phyloP scores from a whole-genome alignment of 2,113 vertebrate species.

The Hyperoodon ampullatus region DNA sequence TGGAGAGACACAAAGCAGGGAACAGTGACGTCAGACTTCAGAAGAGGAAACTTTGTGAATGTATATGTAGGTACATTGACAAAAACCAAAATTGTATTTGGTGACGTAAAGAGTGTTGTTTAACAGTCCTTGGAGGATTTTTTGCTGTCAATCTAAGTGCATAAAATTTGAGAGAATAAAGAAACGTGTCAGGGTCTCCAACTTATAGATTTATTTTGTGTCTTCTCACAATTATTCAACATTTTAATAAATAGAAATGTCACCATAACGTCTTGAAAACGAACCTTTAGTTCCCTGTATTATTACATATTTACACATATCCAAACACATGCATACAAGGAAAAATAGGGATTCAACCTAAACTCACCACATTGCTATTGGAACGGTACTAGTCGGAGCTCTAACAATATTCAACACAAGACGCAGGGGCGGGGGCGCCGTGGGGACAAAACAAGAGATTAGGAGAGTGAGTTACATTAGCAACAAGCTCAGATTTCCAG shows the following conservation, averaged over 20 bases:
- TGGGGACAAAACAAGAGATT: not conserved
- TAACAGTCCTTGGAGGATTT: not conserved
- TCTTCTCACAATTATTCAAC: not conserved
- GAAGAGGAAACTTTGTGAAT: not conserved
- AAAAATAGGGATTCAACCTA: not conserved
- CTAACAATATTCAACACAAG: not conserved
- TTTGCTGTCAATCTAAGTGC: not conserved
- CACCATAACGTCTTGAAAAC: not conserved
- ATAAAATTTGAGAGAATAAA: slow-evolving; percentile 2
- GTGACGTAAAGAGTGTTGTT: not conserved
- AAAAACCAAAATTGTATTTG: not conserved
- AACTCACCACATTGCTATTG: not conserved
- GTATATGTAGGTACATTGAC: not conserved
- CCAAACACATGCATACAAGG: not conserved
- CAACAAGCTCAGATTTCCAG: not conserved
- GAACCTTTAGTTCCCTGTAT: not conserved
- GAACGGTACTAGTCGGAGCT: not conserved
- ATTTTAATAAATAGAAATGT: not conserved
- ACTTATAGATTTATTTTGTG: not conserved
- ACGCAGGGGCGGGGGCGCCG: rapidly evolving
- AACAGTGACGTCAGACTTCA: rapidly evolving
- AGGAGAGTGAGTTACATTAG: not conserved
- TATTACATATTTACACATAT: not conserved
- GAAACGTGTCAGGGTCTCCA: not conserved
- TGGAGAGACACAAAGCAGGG: not conserved